phyloP scores from a whole-genome alignment of 2,797 vertebrate genomes.

The Glossophaga mutica region DNA sequence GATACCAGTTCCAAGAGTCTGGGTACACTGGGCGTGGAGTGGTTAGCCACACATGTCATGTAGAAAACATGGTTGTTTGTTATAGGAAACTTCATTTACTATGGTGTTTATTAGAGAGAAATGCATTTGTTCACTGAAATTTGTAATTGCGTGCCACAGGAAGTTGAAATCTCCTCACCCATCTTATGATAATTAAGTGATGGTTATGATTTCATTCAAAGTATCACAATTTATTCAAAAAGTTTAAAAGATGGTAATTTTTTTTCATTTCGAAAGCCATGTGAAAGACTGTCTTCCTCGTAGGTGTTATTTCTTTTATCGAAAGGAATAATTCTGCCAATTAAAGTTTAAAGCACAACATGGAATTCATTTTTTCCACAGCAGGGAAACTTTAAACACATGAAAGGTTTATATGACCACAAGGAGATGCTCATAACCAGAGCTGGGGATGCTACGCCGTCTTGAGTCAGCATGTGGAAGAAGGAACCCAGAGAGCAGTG shows the following conservation, averaged over 20 bases:
- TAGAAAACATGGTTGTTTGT: neutral
- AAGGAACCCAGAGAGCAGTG: neutral
- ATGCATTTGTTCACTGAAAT: neutral
- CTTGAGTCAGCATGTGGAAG: too few species aligned
- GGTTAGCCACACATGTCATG: neutral
- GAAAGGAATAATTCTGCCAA: neutral
- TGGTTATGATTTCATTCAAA: constrained; percentile 1
- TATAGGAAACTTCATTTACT: neutral
- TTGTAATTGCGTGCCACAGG: neutral
- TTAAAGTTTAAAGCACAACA: neutral
- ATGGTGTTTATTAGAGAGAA: neutral
- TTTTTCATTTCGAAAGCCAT: neutral
- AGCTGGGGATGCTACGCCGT: neutral
- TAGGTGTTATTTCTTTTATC: neutral
- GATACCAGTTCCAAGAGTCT: neutral
- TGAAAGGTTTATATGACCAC: neutral
- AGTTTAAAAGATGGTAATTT: neutral
- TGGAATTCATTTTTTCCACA: neutral
- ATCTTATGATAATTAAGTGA: neutral
- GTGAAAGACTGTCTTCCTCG: neutral
- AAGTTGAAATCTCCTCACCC: constrained; percentile 13
- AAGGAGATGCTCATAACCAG: neutral
- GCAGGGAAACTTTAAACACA: neutral
- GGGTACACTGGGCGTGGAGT: too few species aligned
- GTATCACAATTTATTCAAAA: neutral